phyloP scores from a whole-genome alignment of 2,888 invertebrate species.

The Acronicta alni region DNA sequence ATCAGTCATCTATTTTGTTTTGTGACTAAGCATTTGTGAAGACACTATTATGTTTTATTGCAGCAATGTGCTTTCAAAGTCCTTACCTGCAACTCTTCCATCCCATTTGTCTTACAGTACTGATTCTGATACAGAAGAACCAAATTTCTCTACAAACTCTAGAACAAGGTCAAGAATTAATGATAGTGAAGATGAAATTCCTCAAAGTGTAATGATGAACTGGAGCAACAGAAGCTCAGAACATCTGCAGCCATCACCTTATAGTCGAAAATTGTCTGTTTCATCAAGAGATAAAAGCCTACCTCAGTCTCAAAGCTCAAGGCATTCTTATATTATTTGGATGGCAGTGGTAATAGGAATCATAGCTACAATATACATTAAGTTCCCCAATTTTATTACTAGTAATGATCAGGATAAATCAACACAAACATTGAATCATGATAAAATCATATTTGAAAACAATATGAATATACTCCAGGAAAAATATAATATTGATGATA shows the following conservation, averaged over 20 bases:
- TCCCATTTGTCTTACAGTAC: slow-evolving; percentile 77
- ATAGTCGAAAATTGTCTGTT: slow-evolving; percentile 19
- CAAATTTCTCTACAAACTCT: slow-evolving; percentile 32
- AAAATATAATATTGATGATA: slow-evolving; percentile 74
- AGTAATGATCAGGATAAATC: slow-evolving; percentile 34
- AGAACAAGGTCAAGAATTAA: slow-evolving; percentile 29
- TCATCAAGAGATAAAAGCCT: slow-evolving; percentile 15
- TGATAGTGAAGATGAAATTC: slow-evolving; percentile 25
- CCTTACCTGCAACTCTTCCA: slow-evolving; percentile 77
- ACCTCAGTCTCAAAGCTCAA: slow-evolving; percentile 23
- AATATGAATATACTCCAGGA: slow-evolving; percentile 72
- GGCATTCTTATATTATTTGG: slow-evolving; percentile 15
- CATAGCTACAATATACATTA: slow-evolving; percentile 26
- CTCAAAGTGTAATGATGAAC: slow-evolving; percentile 13
- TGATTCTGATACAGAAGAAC: slow-evolving; percentile 54
- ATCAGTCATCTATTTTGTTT: slow-evolving; percentile 22
- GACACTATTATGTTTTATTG: slow-evolving; percentile 78
- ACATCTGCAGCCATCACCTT: slow-evolving; percentile 8
- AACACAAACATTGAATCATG: slow-evolving; percentile 59
- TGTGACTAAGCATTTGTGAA: slow-evolving; percentile 64
- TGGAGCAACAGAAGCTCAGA: slow-evolving; percentile 29
- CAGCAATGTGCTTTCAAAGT: slow-evolving; percentile 79
- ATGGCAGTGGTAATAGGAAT: slow-evolving; percentile 31
- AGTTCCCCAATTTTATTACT: slow-evolving; percentile 14
- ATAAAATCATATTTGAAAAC: slow-evolving; percentile 70